A percentile compares a stretch with the other conserved stretches of the same genome.
phyloP scores from a whole-genome alignment of 1,140 invertebrate species.

The Nilaparvata lugens region DNA sequence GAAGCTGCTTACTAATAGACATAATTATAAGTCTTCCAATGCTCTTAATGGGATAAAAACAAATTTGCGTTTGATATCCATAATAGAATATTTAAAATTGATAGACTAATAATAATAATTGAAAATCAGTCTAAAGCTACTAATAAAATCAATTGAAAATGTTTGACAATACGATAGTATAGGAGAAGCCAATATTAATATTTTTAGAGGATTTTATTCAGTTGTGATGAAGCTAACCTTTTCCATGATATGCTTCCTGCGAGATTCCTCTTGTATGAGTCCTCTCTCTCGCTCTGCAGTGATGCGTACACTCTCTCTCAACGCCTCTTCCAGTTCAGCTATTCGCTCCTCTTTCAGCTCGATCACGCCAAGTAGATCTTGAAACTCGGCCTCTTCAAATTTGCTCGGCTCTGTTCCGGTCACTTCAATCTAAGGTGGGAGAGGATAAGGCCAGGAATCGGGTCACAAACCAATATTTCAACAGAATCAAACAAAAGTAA shows the following conservation, averaged over 20 bases:
- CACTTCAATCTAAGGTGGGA: slow-evolving; percentile 4
- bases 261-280: slow-evolving; percentile 48
- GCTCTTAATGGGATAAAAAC: too few species aligned
- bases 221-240: slow-evolving; percentile 40
- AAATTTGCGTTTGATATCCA: too few species aligned
- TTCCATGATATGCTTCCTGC: slow-evolving; percentile 47
- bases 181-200: too few species aligned
- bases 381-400: slow-evolving; percentile 36
- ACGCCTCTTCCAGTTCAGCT: slow-evolving; percentile 68
- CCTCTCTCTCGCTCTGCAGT: slow-evolving; percentile 52
- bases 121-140: too few species aligned
- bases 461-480: slow-evolving; percentile 1
- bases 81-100: too few species aligned
- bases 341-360: slow-evolving; percentile 47
- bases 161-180: too few species aligned
- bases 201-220: too few species aligned
- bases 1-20: too few species aligned
- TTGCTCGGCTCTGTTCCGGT: slow-evolving; percentile 21
- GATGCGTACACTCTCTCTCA: slow-evolving; percentile 55
- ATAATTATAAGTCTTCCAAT: too few species aligned
- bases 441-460: slow-evolving; percentile 3
- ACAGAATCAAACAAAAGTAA: slow-evolving; percentile 9
- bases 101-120: too few species aligned
- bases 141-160: too few species aligned
- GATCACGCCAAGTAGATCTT: slow-evolving; percentile 41